Evolutionary conservation across 2,797 vertebrate species (phyloP), one percentile per base, ranked within the genome.

Genomic region (Ctenochaetus hawaiiensis): DNA sequence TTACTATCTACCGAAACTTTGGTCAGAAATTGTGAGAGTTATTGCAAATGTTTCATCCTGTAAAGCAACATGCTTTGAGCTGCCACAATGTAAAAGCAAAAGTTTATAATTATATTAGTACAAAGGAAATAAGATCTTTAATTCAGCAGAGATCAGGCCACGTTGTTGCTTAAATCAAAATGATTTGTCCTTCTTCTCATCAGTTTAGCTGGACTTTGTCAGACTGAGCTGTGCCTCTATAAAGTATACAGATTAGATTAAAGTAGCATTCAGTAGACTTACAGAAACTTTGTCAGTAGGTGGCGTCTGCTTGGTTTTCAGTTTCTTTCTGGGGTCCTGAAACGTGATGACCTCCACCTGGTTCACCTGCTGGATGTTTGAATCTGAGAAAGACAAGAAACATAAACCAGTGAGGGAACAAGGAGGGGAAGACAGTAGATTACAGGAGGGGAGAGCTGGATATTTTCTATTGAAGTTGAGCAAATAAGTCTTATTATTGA

Each of bases 321-420:
- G 92, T 80, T 93, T 97, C 86, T 92, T 96, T 17, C 30, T 83
- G 13, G 89, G 94, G 83, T 96, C 93, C 62, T 92, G 91, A 84
- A 96, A 98, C 0, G 82, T 93, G n/a, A 97, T 93, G 0, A 97
- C 92, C 78, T 96, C 92, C 17, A 97, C 93, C 1, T 11, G 80
- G 4, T 57, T 74, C 78, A n/a, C n/a, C 57, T 18, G 72, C 41
- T 13, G 41, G 2, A 8, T 1, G 26, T 26, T 1, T 17, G 58
- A 5, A 67, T 66, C 88, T 89, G 79, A 75, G 11, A 0, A 12
- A 39, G 54, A 80, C 2, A 51, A 26, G 26, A 26, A 2, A 26
- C 26, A 56, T 12, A 11, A 67, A 74, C 8, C 5, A n/a, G 5
- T 0, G 2, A 58, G 3, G 26, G 23, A 26, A 39, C 1, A 34